Evolutionary conservation across 2,113 vertebrate genomes (phyloP).

Genomic region (Myotis yumanensis): DNA sequence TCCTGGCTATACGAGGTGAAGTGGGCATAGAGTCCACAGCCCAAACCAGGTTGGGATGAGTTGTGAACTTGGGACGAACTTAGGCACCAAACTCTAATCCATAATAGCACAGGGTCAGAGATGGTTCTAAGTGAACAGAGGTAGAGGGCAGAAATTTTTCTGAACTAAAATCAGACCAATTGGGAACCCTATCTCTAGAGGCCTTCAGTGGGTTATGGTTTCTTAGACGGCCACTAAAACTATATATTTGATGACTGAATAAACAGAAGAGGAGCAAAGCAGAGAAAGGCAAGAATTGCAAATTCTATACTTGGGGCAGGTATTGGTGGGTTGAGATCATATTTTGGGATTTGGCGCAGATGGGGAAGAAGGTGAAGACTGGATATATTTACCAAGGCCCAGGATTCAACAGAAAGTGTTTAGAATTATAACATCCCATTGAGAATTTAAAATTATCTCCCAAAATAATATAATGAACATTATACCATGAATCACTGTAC

Average conservation of each 20-base stretch:
- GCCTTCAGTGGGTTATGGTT: not conserved
- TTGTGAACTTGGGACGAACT: not conserved
- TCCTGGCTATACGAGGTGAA: not conserved
- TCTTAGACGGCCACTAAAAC: not conserved
- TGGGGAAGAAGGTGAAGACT: not conserved
- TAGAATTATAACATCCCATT: not conserved
- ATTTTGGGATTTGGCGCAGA: not conserved
- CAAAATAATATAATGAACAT: constrained; percentile 16
- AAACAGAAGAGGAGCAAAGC: not conserved
- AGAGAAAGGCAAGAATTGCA: not conserved
- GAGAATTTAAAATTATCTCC: constrained; percentile 18
- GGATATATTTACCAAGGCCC: not conserved
- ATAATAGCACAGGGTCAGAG: not conserved
- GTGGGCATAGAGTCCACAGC: not conserved
- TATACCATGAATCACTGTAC: constrained; percentile 18
- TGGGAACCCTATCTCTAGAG: not conserved
- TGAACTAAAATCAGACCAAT: not conserved
- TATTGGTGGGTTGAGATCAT: not conserved
- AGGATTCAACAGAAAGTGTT: not conserved
- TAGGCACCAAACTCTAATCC: not conserved
- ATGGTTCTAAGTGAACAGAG: not conserved
- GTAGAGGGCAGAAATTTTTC: not conserved
- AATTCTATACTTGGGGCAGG: not conserved
- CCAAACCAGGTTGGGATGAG: not conserved
- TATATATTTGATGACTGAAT: not conserved